Percentiles rank a stretch among this genome's conserved stretches.
phyloP scores from a whole-genome alignment of 2,888 invertebrate genomes.

The Aspidiotus destructor region DNA sequence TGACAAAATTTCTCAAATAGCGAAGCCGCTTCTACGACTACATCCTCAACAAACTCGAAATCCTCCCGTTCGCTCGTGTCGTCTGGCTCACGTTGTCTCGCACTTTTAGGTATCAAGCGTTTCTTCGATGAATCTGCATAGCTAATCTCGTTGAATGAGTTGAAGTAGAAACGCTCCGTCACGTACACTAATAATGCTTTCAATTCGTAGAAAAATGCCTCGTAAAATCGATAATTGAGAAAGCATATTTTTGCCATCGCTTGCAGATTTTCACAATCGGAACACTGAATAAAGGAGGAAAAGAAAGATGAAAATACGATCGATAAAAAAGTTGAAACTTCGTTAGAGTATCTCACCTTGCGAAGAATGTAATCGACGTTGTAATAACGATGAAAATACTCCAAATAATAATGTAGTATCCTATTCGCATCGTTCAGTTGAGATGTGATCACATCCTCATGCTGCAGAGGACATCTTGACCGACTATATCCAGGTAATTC shows the following conservation, averaged over 20 bases:
- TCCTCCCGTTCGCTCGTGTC: not conserved
- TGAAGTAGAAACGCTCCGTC: conserved; percentile 15
- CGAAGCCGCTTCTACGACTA: conserved; percentile 17
- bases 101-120: conserved; percentile 14
- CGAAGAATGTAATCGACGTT: conserved; percentile 41
- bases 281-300: conserved; percentile 30
- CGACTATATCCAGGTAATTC: conserved; percentile 16
- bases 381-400: conserved; percentile 44
- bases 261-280: conserved; percentile 37
- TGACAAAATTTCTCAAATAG: conserved; percentile 17
- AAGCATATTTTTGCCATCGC: conserved; percentile 35
- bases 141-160: conserved; percentile 15
- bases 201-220: conserved; percentile 34
- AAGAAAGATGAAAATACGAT: not conserved
- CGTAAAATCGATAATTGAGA: conserved; percentile 33
- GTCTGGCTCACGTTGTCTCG: not conserved
- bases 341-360: conserved; percentile 39
- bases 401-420: conserved; percentile 43
- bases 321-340: too few species aligned
- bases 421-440: not conserved
- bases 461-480: conserved; percentile 2
- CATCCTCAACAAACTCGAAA: conserved; percentile 24
- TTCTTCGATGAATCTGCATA: conserved; percentile 15
- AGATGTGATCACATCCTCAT: not conserved
- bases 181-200: conserved; percentile 32